Base-by-base conservation (phyloP, 1,140 invertebrate species). In the Rhynchophorus ferrugineus region DNA sequence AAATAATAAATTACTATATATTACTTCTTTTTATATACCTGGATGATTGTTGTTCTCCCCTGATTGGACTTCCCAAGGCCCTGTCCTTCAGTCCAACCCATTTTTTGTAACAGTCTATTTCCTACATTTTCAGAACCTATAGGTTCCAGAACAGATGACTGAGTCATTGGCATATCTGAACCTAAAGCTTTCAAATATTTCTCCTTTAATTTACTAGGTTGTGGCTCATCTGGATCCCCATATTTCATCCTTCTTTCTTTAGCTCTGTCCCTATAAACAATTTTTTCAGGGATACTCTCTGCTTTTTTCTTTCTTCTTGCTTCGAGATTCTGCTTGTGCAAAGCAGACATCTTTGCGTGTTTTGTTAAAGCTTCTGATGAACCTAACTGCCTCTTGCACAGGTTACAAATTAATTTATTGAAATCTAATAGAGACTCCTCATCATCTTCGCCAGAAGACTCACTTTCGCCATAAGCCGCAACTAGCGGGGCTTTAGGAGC, bases 61-160 rank as follows among this genome's bases (percentile, higher is more conserved):
- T 98, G 94, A 67, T 92, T 91, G 22, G 79, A 78, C 67, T 89
- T 91, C 3, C 95, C 96, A 8, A 98, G 73, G 0, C 96, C 96
- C 78, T 91, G 83, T 1, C 95, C 96, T 69, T 94, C 89, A 3
- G 84, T 87, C 95, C 96, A 99, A 0, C 96, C 96, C 95, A 98
- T 98, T 73, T 95, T 97, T 71, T 98, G 93, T 35, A 99, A 69
- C 60, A 99, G 75, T 70, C 90, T 89, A 71, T 86, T 95, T 1
- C 93, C 93, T 59, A 95, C 85, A 69, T 93, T 94, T 53, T 88
- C 87, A 0, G 85, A 83, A 11, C 88, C 86, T 39, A 96, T 91
- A 0, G 75, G 74, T 13, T 75, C 72, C 20, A 69, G 64, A 0
- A 74, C 67, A 5, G 66, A 68, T 3, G 66, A 51, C 9, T 61